A percentile compares a stretch with the other conserved stretches of the same genome.
These are phyloP conservation scores for Bettongia penicillata DNA, from an alignment of 2,113 vertebrate genomes.

Conservation along the genomic window DNA sequence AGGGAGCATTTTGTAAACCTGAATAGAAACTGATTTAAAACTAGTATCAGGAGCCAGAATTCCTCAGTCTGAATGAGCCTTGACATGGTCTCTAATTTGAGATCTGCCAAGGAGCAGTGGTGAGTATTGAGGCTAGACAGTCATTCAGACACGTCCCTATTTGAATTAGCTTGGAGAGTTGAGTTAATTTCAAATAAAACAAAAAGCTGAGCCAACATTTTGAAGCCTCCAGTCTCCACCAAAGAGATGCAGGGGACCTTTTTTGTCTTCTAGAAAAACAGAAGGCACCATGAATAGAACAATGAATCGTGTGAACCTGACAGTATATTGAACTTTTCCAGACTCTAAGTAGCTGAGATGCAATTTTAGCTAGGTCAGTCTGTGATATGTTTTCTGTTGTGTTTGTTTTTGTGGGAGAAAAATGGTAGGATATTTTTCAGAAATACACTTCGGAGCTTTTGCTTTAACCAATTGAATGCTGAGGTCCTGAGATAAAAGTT, in stretches of 20 bases:
- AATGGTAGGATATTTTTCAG: background rate
- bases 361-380: slow-evolving; percentile 5
- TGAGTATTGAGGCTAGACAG: background rate
- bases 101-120: slow-evolving; percentile 1
- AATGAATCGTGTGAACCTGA: slow-evolving; percentile 26
- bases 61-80: background rate
- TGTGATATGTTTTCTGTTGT: background rate
- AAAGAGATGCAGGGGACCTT: background rate
- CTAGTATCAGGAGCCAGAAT: slow-evolving; percentile 22
- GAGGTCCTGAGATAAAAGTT: background rate
- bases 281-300: background rate
- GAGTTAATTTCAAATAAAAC: slow-evolving; percentile 40
- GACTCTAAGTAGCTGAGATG: slow-evolving; percentile 23
- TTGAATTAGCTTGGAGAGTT: slow-evolving; percentile 17
- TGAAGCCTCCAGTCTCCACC: background rate
- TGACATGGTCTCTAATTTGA: slow-evolving; percentile 25
- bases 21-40: slow-evolving; percentile 13
- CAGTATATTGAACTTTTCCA: slow-evolving; percentile 40
- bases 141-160: slow-evolving; percentile 35
- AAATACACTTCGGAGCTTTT: background rate
- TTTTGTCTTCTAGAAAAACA: slow-evolving; percentile 31
- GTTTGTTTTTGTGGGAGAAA: background rate
- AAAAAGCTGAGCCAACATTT: slow-evolving; percentile 14
- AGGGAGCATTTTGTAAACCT: slow-evolving; percentile 43
- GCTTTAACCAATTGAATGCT: background rate